Conservation (phyloP, 1,140 invertebrate genomes). For the Drosophila tristis region DNA sequence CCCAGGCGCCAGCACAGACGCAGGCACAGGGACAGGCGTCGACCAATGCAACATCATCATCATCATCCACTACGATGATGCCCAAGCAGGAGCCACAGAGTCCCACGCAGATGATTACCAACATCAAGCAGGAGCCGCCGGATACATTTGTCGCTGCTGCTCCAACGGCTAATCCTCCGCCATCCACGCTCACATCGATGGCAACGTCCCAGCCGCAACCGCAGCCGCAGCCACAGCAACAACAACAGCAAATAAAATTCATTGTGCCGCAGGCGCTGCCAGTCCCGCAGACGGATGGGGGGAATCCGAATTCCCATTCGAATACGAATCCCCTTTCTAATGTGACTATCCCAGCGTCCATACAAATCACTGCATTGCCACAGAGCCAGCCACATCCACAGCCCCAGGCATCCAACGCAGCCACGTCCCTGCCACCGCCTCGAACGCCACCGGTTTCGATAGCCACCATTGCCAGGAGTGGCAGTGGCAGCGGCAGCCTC, state of each 20-base stretch:
- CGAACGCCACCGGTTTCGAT: too few species aligned
- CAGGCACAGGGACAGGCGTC: slow-evolving; percentile 10
- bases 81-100: slow-evolving; percentile 81
- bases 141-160: slow-evolving; percentile 60
- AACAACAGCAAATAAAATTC: slow-evolving; percentile 62
- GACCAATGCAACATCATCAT: too few species aligned
- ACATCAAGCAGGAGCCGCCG: slow-evolving; percentile 80
- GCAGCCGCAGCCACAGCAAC: slow-evolving; percentile 47
- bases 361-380: slow-evolving; percentile 77
- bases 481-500: slow-evolving; percentile 34
- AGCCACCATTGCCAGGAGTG: too few species aligned
- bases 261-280: slow-evolving; percentile 5
- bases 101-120: slow-evolving; percentile 76
- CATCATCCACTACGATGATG: slow-evolving; percentile 26
- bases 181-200: slow-evolving; percentile 30
- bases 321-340: slow-evolving; percentile 42
- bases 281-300: slow-evolving; percentile 48
- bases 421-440: slow-evolving; percentile 3
- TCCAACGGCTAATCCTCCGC: slow-evolving; percentile 25
- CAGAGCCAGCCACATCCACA: slow-evolving; percentile 35
- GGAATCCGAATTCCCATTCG: too few species aligned
- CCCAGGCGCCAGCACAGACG: slow-evolving; percentile 33
- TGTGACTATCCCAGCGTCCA: slow-evolving; percentile 68
- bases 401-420: not conserved
- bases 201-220: slow-evolving; percentile 24